Base-by-base conservation (phyloP, 2,888 invertebrate genomes). In the Aspidiotus destructor region DNA sequence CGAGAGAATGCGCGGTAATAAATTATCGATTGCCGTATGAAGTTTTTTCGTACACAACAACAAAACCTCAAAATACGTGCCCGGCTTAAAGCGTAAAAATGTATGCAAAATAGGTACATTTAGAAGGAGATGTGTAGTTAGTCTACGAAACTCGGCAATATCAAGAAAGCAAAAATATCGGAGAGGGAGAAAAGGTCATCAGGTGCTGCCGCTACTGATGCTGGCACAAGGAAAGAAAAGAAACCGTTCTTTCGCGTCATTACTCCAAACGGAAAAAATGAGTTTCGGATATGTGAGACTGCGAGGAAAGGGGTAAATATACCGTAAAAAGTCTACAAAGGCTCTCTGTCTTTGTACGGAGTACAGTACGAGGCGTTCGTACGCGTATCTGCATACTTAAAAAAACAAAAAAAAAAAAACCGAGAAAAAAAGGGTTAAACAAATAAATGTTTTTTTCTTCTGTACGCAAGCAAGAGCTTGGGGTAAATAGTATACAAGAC, bases 311-410 rank as follows among this genome's bases (percentile, higher is more conserved):
- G 58, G 60, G 67, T 67, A 60, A 67, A 67, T 60, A 67, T 58
- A 67, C n/a, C 67, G 67, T 67, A 67, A 67, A 67, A 67, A 67
- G 67, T 67, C 67, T 60, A 67, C 67, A 67, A 67, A 67, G 67
- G 67, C 57, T 28, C 40, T 17, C 28, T 58, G 52, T 67, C 67
- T 67, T 60, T 40, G 57, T 62, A 62, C 52, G 28, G 5, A 28
- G 28, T 28, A 28, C 54, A 64, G 55, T 57, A 55, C 57, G 44
- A 41, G 57, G 58, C 67, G 57, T 67, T 67, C 57, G 60, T 67
- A 55, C 58, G 57, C 64, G 44, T 65, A 67, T 67, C 67, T 67
- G 67, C 67, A 67, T 67, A 67, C 28, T 60, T 41, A 67, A 67
- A 44, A 42, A 61, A 41, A 17, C 44, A 67, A 48, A 65, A 57